phyloP scores from a whole-genome alignment of 2,797 vertebrate genomes.

The Otolemur crassicaudatus region DNA sequence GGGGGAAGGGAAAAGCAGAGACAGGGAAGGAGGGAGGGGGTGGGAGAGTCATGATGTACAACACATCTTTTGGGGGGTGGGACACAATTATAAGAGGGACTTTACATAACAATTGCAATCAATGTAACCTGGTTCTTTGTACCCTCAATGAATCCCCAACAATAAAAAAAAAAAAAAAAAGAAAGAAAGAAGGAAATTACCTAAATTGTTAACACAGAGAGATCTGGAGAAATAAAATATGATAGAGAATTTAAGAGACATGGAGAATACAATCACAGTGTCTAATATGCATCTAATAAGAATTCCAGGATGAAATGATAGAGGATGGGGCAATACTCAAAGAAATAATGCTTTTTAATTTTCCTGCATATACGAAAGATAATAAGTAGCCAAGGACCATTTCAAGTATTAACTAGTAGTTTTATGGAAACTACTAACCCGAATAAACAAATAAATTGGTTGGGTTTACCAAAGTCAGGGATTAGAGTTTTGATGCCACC shows the following conservation, averaged over 20 bases:
- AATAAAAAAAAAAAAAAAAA: no score
- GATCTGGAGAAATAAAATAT: not conserved
- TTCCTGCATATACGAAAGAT: not conserved
- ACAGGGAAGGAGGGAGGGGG: no score
- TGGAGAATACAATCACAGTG: not conserved
- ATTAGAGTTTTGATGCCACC: not conserved
- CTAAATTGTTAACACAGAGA: not conserved
- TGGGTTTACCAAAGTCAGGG: not conserved
- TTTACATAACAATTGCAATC: no score
- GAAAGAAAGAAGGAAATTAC: not conserved
- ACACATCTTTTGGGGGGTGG: no score
- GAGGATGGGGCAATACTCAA: not conserved
- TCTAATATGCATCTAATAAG: not conserved
- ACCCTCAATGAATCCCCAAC: no score
- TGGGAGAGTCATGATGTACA: no score
- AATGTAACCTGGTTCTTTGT: no score
- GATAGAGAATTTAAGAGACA: not conserved
- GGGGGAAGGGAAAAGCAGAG: no score
- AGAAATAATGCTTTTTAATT: not conserved
- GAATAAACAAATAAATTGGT: not conserved
- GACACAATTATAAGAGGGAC: no score
- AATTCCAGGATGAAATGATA: not conserved
- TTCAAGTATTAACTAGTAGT: not conserved
- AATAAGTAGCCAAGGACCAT: not conserved
- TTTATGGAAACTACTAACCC: not conserved